These are phyloP conservation scores for Pachypsylla venusta DNA, from an alignment of 1,140 invertebrate species.

Conservation along the genomic window DNA sequence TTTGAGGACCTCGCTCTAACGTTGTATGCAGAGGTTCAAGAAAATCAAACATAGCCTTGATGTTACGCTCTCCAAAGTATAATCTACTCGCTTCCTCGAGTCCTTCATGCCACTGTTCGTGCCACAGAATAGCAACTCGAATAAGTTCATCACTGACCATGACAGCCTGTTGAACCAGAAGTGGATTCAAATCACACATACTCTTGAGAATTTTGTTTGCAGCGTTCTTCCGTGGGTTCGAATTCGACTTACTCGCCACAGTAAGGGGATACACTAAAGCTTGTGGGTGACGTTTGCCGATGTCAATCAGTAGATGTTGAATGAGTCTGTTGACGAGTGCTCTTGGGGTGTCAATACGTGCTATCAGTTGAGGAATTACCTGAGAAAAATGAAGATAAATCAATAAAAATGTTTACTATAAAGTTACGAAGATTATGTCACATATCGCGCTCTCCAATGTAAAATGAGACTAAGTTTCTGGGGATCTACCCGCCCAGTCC, in stretches of 20 bases:
- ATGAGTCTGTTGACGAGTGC: slow-evolving; percentile 77
- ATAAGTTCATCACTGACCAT: slow-evolving; percentile 90
- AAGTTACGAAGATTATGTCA: too few relatives aligned
- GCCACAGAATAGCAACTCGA: slow-evolving; percentile 96
- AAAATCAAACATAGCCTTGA: slow-evolving; percentile 89
- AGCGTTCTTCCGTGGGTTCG: slow-evolving; percentile 64
- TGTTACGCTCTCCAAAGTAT: slow-evolving; percentile 91
- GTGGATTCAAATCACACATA: slow-evolving; percentile 87
- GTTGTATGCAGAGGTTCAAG: slow-evolving; percentile 88
- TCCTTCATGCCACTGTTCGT: slow-evolving; percentile 98
- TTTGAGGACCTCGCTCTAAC: slow-evolving; percentile 85
- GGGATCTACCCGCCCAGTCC: too few relatives aligned
- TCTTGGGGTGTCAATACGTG: slow-evolving; percentile 86
- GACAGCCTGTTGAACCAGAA: slow-evolving; percentile 56
- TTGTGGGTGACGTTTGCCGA: slow-evolving; percentile 78
- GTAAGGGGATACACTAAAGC: slow-evolving; percentile 94
- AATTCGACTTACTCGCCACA: slow-evolving; percentile 91
- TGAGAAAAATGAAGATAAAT: slow-evolving; percentile 43
- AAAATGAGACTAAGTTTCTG: too few relatives aligned
- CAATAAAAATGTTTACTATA: too few relatives aligned
- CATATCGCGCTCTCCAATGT: too few relatives aligned
- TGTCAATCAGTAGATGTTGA: slow-evolving; percentile 83
- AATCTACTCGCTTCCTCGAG: slow-evolving; percentile 92
- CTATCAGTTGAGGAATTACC: slow-evolving; percentile 97
- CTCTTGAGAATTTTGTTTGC: slow-evolving; percentile 90